Evolutionary conservation across 2,113 vertebrate species (phyloP), one percentile per base, ranked within the genome.

Genomic region (Speoplatyrhinus poulsoni): DNA sequence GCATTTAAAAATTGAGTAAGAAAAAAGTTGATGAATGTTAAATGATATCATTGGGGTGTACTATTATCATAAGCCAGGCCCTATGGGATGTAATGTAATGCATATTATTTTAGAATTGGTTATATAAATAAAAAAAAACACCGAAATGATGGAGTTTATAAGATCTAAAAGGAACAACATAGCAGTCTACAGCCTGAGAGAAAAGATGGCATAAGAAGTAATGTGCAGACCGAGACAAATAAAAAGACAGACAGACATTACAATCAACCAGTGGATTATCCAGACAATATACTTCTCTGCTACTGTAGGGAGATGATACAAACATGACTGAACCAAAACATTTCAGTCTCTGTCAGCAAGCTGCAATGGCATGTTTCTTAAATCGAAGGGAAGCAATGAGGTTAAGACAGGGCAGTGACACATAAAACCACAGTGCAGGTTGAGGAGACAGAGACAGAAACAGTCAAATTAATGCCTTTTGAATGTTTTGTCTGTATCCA

Each of bases 381-480:
- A 53, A 12, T 15, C 33, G 60, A 58, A 61, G 32, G 54, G 54
- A 60, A 66, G 12, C 76, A 73, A 75, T 70, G 0, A 80, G 11
- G 16, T 70, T 78, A 12, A 74, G 55, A 78, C 58, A 69, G 11
- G 32, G 13, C 50, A 66, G 58, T 69, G 60, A 79, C 61, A 76
- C 72, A 70, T 17, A 65, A 63, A 64, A 69, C 74, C 57, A 76
- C 70, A 81, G 36, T 7, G 36, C 36, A 60, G 59, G 62, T 62
- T 59, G 78, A 73, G 26, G 68, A 48, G 80, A 56, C 67, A 57
- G 81, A 48, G 77, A 83, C 78, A 77, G 60, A 79, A 12, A 72
- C 75, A 12, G 65, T 55, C 53, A 17, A 53, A 49, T 49, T 55
- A 57, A 57, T 0, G 26, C 26, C 26, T 26, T 26, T 26, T 26